These are phyloP conservation scores for Drosophila nikananu DNA, from an alignment of 1,140 invertebrate genomes.

Conservation along the genomic window DNA sequence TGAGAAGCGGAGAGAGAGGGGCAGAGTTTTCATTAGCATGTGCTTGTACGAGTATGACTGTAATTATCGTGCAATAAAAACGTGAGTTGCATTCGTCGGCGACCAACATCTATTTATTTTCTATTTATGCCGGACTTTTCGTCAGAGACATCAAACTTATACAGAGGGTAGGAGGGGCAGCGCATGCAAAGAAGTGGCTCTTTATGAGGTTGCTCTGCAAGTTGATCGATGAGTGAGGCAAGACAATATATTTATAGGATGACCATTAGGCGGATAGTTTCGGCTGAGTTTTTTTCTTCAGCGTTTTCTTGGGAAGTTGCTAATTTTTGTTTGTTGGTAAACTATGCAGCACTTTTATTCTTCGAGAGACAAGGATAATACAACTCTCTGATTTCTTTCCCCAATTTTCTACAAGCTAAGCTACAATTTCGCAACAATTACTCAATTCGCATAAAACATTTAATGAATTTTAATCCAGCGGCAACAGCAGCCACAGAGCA, in stretches of 20 bases:
- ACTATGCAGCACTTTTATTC: background rate
- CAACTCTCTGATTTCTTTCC: background rate
- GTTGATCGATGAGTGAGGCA: conserved; percentile 22
- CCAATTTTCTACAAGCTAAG: background rate
- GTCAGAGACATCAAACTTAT: conserved; percentile 18
- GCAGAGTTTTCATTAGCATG: conserved; percentile 62
- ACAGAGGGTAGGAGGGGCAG: background rate
- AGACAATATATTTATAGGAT: conserved; percentile 3
- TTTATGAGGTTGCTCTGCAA: conserved; percentile 17
- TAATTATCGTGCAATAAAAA: conserved; percentile 78
- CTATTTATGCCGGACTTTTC: conserved; percentile 38
- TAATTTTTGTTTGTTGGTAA: background rate
- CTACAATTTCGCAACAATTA: conserved; percentile 44
- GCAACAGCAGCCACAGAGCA: conserved; percentile 17
- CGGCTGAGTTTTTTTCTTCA: background rate
- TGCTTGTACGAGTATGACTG: conserved; percentile 37
- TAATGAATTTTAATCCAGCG: conserved; percentile 48
- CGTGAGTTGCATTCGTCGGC: conserved; percentile 64
- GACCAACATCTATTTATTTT: conserved; percentile 16
- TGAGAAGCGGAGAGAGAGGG: background rate
- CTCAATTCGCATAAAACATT: conserved; percentile 48
- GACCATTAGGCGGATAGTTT: background rate
- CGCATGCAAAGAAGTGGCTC: conserved; percentile 3
- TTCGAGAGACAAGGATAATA: background rate
- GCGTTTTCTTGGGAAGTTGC: background rate